Base-by-base conservation (phyloP, 2,113 vertebrate species). In the Trematocara zebra region DNA sequence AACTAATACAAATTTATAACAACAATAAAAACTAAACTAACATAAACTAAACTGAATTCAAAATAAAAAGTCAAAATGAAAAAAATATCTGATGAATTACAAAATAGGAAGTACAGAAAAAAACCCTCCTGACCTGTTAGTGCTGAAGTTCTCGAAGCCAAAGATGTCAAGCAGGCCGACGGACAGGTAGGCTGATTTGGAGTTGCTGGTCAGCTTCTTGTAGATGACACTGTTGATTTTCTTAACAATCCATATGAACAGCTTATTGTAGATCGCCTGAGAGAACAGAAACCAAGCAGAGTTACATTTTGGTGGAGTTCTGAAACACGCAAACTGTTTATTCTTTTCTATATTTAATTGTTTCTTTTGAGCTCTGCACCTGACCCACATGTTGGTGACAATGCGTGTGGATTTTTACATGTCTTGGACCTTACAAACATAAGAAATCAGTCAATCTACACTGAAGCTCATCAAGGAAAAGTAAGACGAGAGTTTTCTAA, bases 111-210 rank as follows among this genome's bases (percentile, higher is more conserved):
- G 11, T 40, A 78, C 14, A 40, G 31, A 47, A 17, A 28, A 23
- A 83, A 76, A 33, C 1, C 3, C 18, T 74, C 20, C 51, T 17
- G 94, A 99, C 98, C 98, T 99, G 94, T 99, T 99, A 52, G 93
- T 96, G 20, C 86, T 59, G 86, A 99, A 99, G 90, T 99, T 99
- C 96, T 99, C 98, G 95, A 99, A 99, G 52, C 98, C 98, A 91
- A 99, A 99, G 93, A 99, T 99, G 61, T 99, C 98, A n/a, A 99
- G 93, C 49, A 99, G 95, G 23, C 98, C 98, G 7, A 99, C 96
- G 85, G 97, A 96, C 23, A 95, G 96, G 57, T 23, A 88, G 14
- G 81, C 88, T 8, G 88, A 85, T 88, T 92, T 94, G 59, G 93
- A 31, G 52, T 91, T 90, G 42, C 94, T 90, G 17, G 89, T 69